Conservation (phyloP, 2,113 vertebrate genomes). For the Rissa tridactyla region DNA sequence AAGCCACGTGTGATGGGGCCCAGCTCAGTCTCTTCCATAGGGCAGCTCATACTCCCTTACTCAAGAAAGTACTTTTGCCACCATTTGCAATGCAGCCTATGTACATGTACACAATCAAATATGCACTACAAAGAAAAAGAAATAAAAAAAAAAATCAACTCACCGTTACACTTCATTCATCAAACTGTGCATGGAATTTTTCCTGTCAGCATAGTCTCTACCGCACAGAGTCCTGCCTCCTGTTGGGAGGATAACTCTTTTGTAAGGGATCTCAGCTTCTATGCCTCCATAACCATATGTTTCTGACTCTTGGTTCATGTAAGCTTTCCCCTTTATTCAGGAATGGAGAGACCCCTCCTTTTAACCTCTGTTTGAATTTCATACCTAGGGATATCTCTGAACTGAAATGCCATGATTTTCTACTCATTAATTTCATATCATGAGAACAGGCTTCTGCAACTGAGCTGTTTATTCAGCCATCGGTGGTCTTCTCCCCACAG, state of each 20-base stretch:
- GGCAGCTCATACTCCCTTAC: background rate
- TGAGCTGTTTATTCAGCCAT: background rate
- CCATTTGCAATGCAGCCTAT: background rate
- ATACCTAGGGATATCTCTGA: background rate
- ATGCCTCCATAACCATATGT: background rate
- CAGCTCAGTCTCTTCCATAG: background rate
- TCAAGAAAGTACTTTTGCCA: background rate
- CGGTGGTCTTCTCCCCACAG: background rate
- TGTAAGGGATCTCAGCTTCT: background rate
- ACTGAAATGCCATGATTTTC: background rate
- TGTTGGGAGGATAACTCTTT: background rate
- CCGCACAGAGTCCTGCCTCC: background rate
- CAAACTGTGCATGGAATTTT: background rate
- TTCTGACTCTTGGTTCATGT: background rate
- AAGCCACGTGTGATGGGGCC: background rate
- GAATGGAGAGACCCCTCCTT: background rate
- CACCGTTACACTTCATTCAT: background rate
- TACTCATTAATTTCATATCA: background rate
- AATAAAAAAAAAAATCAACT: background rate
- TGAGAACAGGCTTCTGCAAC: background rate
- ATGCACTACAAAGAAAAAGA: background rate
- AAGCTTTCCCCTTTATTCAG: background rate
- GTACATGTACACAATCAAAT: background rate
- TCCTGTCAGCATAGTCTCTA: rapidly evolving
- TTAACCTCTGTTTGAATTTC: background rate